These are phyloP conservation scores for Anastrepha ludens DNA, from an alignment of 1,140 invertebrate genomes.

Conservation along the genomic window DNA sequence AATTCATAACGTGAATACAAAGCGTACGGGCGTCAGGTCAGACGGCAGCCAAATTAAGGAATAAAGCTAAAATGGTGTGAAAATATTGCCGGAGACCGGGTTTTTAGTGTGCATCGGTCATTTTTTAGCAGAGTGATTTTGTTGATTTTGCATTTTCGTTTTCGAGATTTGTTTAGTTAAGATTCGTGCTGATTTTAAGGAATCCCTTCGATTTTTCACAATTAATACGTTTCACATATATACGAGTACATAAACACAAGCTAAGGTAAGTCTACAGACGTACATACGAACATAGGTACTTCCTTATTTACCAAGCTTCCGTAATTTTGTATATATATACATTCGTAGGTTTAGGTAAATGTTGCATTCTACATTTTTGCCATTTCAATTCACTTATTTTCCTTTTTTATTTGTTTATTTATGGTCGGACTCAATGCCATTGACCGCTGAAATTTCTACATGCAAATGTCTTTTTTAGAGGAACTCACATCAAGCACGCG, in stretches of 20 bases:
- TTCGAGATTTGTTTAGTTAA: conserved; percentile 26
- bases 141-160: conserved; percentile 44
- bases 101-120: conserved; percentile 32
- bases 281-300: background rate
- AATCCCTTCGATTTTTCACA: conserved; percentile 46
- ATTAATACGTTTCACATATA: conserved; percentile 43
- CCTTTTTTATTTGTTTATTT: conserved; percentile 17
- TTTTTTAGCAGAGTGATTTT: conserved; percentile 26
- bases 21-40: conserved; percentile 20
- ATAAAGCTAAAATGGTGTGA: conserved; percentile 45
- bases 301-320: conserved; percentile 29
- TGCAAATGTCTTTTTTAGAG: background rate
- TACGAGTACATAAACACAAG: conserved; percentile 42
- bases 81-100: conserved; percentile 39
- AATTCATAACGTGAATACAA: conserved; percentile 11
- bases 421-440: conserved; percentile 27
- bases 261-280: conserved; percentile 30
- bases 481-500: too few species aligned
- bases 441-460: conserved; percentile 42
- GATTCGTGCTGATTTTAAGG: conserved; percentile 36
- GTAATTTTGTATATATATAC: background rate
- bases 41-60: conserved; percentile 22
- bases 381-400: background rate
- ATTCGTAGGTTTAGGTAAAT: conserved; percentile 7
- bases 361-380: background rate